Base-by-base conservation (phyloP, 2,113 vertebrate genomes). In the Rhegmatorhina hoffmannsi region DNA sequence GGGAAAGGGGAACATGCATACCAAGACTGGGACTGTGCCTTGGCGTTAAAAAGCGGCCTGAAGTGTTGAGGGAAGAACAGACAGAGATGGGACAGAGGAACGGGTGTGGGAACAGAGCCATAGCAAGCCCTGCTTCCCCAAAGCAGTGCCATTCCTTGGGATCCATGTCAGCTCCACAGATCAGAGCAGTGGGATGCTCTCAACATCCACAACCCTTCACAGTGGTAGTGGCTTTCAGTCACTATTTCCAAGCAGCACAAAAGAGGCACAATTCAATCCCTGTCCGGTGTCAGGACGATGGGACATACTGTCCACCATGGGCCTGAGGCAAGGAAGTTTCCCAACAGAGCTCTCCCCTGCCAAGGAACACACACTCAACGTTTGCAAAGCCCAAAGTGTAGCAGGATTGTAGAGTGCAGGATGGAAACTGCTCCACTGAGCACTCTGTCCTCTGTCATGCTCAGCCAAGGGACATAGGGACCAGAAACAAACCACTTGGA, bases 81-180 rank as follows among this genome's bases (percentile, higher is more conserved):
- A 38, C 5, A 62, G 50, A 68, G 13, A 11, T 1, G 23, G 50
- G 86, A 69, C 4, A 19, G 44, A 56, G 44, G 33, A 69, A 83
- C 0, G 1, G 24, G 46, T 1, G 3, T 17, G 4, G 36, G 12
- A 90, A 50, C 2, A 3, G 40, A 47, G 34, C 50, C 12, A 4
- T 9, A 46, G 3, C 0, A 0, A 49, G 43, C 34, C 29, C 28
- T 5, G 12, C 21, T 24, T 43, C 14, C 46, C 21, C 1, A 0
- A 11, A 56, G 69, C n/a, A 52, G 47, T 33, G 24, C 23, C 47
- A 79, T 12, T 29, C 40, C 19, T 15, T 14, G 40, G 44, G 52
- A 47, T 3, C 44, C 1, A 1, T 3, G 10, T 15, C 28, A 29
- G 43, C 10, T 14, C 28, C 13, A 7, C 0, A 0, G 44, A 40